These are phyloP conservation scores for Onthophagus taurus DNA, from an alignment of 1,140 invertebrate species.

Conservation along the genomic window DNA sequence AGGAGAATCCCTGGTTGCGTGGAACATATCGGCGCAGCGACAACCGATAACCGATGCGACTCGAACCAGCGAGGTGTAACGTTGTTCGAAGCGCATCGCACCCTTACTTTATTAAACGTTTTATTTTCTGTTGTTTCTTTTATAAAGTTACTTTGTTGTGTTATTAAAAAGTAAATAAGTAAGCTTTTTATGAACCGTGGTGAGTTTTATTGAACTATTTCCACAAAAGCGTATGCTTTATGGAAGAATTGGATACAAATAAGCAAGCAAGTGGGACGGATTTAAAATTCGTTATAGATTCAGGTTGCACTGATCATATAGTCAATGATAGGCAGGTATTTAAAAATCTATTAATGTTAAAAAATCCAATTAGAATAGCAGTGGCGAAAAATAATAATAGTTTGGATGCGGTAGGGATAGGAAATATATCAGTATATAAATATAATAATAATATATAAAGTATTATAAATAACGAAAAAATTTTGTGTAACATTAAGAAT, in stretches of 20 bases:
- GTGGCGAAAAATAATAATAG: constrained; percentile 28
- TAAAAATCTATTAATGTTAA: constrained; percentile 6
- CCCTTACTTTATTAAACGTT: too few relatives aligned
- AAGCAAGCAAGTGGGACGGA: not conserved
- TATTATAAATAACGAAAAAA: not conserved
- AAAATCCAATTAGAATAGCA: constrained; percentile 10
- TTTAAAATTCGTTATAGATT: constrained; percentile 10
- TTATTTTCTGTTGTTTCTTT: too few relatives aligned
- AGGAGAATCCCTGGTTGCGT: too few relatives aligned
- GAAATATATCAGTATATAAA: not conserved
- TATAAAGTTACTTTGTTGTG: too few relatives aligned
- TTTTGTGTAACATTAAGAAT: constrained; percentile 10
- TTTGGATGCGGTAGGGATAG: constrained; percentile 16
- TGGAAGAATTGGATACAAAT: not conserved
- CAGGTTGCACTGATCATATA: constrained; percentile 13
- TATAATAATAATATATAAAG: too few relatives aligned
- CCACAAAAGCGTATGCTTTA: constrained; percentile 13
- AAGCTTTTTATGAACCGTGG: too few relatives aligned
- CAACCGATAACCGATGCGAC: too few relatives aligned
- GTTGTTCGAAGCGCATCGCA: too few relatives aligned
- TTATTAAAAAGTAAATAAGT: too few relatives aligned
- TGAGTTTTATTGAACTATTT: too few relatives aligned
- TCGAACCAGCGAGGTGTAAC: too few relatives aligned
- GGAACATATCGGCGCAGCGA: too few relatives aligned
- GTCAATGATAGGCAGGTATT: constrained; percentile 8